Evolutionary conservation across 1,140 invertebrate genomes (phyloP), one percentile per base, ranked within the genome.

Genomic region (Cecropterus lyciades): DNA sequence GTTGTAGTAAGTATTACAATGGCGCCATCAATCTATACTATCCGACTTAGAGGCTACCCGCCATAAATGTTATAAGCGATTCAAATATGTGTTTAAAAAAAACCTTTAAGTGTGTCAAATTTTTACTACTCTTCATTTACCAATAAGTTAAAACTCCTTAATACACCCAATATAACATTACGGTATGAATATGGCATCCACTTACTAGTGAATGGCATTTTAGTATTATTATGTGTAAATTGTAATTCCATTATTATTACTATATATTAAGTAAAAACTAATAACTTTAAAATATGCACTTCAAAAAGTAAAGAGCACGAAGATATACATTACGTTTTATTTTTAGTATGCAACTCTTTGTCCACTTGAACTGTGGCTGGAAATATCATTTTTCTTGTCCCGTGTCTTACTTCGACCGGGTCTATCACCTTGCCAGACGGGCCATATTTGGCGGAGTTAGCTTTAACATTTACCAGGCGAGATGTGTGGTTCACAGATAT

Each of bases 401-500:
- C 27, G 55, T 30, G 10, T 33, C 24, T 53, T 53, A 40, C 51
- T 42, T 55, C 17, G 55, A 9, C 16, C 13, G 14, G 15, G 33
- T 43, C 27, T 60, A 60, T 53, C 20, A 48, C 45, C 33, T 11
- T 46, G 20, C 24, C 60, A 20, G 63, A 63, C 46, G 62, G 8
- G n/a, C 66, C 70, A 53, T 78, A 65, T 78, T 66, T 70, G 76
- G 64, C 5, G 42, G 33, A 53, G 30, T 45, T 52, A 65, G 52
- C 64, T 63, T 67, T 66, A 69, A 69, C 33, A 69, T 69, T 59
- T 48, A 51, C 51, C 56, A 37, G 45, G 67, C 52, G 69, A 67
- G 59, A 77, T 70, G 48, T 71, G 68, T 70, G 20, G 13, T 60
- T 27, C 30, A 20, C 69, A 70, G 64, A 73, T 75, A 71, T 78